Evolutionary conservation across 2,113 vertebrate species (phyloP), one percentile per base, ranked within the genome.

Genomic region (Hyperoodon ampullatus): DNA sequence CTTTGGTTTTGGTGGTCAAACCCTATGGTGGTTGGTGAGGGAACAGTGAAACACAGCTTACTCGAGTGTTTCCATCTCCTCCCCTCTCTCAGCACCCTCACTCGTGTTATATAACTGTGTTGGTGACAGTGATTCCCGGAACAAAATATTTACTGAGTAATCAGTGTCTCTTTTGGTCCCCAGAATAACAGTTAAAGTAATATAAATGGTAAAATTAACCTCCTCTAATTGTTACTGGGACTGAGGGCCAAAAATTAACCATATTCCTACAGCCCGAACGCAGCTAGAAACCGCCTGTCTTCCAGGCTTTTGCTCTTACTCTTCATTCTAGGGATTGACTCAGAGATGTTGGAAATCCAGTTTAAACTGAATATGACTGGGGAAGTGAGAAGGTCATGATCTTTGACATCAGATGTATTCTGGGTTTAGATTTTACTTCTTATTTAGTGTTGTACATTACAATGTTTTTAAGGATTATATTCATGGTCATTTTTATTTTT

Each of bases 1-100:
- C 23, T 88, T 78, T 97, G 74, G 74, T 85, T 96, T 72, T 10
- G 39, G 23, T 90, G 42, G 33, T 47, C 55, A 78, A 93, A 88
- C 63, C 15, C 26, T 6, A 12, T 9, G 13, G 24, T 80, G 44
- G 42, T 26, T 33, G 30, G 9, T 58, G 53, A 77, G 30, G 16
- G 42, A 19, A 58, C 74, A 6, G 71, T 35, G 72, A 94, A 35
- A 60, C 8, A 35, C n/a, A 39, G 21, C 28, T 50, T 87, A 53
- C 18, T 85, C 55, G 50, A 74, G 61, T 35, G 77, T 92, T 88
- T 93, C 15, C 24, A 39, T 80, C 19, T 30, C 8, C n/a, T 85
- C 28, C 18, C 33, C 71, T 78, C 50, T n/a, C 39, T 75, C 39
- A 18, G 5, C 23, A 75, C 6, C 50, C 5, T 77, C 74, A 53